phyloP scores from a whole-genome alignment of 2,113 vertebrate species.

The Felis chaus region DNA sequence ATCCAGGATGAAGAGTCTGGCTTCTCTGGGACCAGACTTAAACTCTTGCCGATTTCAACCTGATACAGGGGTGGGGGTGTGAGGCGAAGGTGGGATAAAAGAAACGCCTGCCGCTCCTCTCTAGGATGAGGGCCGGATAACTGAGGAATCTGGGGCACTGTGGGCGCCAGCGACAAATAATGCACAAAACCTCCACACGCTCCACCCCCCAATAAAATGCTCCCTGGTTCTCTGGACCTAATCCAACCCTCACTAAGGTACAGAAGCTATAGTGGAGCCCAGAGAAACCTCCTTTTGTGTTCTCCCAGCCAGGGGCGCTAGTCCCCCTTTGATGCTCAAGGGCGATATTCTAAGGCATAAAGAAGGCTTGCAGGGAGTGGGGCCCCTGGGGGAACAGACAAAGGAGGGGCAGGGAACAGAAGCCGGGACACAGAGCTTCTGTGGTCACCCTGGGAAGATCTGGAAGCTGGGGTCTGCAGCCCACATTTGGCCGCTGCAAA shows the following conservation, averaged over 20 bases:
- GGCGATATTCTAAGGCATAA: neutral
- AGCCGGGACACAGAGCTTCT: neutral
- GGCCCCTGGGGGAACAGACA: neutral
- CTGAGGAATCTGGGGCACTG: neutral
- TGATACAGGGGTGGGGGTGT: fast-evolving
- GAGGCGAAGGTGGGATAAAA: neutral
- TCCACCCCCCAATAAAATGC: neutral
- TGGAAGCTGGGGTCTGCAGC: neutral
- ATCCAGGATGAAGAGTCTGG: neutral
- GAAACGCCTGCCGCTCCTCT: neutral
- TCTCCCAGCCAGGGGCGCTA: neutral
- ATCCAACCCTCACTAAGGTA: neutral
- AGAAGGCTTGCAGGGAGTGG: neutral
- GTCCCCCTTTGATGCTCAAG: neutral
- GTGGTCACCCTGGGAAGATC: neutral
- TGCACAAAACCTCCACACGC: neutral
- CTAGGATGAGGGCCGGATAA: neutral
- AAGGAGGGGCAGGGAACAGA: neutral
- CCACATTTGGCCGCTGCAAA: neutral
- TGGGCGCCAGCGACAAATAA: neutral
- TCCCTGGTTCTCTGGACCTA: neutral
- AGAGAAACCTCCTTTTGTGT: neutral
- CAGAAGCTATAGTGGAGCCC: neutral
- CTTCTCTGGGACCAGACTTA: neutral
- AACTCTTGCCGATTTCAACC: neutral